Evolutionary conservation across 2,797 vertebrate species (phyloP).

Genomic region (Naso thynnoides): DNA sequence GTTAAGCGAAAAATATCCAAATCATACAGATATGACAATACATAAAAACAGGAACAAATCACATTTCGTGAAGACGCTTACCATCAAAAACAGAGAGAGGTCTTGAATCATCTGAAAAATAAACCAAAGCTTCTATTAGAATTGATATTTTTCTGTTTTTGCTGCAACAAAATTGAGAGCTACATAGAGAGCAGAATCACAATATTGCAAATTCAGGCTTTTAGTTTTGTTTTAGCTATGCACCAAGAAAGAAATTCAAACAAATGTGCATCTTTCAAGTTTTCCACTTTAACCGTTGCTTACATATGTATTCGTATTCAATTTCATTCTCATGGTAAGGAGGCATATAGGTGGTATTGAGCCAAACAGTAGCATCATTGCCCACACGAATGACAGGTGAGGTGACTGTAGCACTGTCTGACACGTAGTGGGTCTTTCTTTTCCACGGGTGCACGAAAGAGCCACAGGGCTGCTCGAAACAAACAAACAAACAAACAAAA

Average conservation of each 20-base stretch:
- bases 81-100: background rate
- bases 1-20: no score
- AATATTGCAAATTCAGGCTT: no score
- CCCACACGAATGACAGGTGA: background rate
- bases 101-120: background rate
- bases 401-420: background rate
- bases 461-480: background rate
- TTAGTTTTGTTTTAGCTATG: no score
- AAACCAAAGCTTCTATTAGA: background rate
- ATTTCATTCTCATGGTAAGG: background rate
- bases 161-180: no score
- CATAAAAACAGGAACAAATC: background rate
- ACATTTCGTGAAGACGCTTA: background rate
- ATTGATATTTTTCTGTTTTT: background rate
- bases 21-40: no score
- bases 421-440: background rate
- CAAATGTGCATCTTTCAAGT: no score
- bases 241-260: no score
- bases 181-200: no score
- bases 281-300: background rate
- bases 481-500: no score
- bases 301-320: background rate
- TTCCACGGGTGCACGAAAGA: background rate
- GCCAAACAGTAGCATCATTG: background rate
- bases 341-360: background rate